Percentiles rank a stretch among this genome's conserved stretches.
These are phyloP conservation scores for Apogon talboti DNA, from an alignment of 2,797 vertebrate species.

Conservation along the genomic window DNA sequence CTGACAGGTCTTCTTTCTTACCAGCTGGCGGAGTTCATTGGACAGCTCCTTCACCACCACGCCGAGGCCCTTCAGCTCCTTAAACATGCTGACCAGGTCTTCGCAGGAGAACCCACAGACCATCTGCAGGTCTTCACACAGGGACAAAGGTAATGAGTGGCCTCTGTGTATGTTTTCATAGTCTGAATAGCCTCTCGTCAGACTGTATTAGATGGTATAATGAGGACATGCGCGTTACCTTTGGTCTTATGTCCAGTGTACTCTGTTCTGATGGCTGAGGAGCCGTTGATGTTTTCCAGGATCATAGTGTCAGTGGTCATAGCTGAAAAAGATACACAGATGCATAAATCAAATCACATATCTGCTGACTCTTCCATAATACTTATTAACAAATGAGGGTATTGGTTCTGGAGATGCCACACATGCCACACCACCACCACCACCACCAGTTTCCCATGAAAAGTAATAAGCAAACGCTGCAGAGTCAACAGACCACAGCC, in stretches of 20 bases:
- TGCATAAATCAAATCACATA: constrained; percentile 1
- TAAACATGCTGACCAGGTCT: constrained; percentile 92
- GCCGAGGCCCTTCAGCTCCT: constrained; percentile 92
- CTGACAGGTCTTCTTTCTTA: constrained; percentile 76
- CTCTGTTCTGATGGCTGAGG: constrained; percentile 94
- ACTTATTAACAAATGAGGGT: constrained; percentile 2
- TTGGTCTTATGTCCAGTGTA: constrained; percentile 95
- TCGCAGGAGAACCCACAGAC: constrained; percentile 96
- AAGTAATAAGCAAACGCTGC: constrained; percentile 19
- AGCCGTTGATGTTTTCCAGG: constrained; percentile 93
- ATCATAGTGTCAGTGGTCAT: constrained; percentile 86
- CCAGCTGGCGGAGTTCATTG: constrained; percentile 91
- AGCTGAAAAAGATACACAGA: constrained; percentile 53
- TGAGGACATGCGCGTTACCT: constrained; percentile 66
- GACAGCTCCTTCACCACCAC: constrained; percentile 91
- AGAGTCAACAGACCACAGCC: constrained; percentile 25
- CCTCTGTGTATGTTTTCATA: too few relatives aligned
- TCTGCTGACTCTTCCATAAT: background rate
- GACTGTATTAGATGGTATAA: too few relatives aligned
- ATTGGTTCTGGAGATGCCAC: constrained; percentile 14
- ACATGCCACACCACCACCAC: constrained; percentile 16
- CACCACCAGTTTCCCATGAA: constrained; percentile 9
- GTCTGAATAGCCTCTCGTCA: too few relatives aligned
- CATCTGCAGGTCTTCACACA: constrained; percentile 84
- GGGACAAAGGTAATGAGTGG: background rate